Evolutionary conservation across 2,113 vertebrate genomes (phyloP).

Genomic region (Rhegmatorhina hoffmannsi): DNA sequence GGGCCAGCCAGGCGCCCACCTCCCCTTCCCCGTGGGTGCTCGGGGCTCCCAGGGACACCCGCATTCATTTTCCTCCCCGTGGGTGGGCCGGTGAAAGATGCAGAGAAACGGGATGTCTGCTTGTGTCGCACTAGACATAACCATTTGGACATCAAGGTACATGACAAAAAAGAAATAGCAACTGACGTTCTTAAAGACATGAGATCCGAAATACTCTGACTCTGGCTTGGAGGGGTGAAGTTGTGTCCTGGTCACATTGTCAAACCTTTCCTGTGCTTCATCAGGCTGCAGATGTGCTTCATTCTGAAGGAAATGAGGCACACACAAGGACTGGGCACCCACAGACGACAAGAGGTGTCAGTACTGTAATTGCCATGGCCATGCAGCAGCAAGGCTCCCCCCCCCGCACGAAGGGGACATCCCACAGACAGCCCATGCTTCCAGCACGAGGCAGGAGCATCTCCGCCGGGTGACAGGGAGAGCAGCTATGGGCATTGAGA

Average conservation of each 20-base stretch:
- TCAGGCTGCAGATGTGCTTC: background rate
- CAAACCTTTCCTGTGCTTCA: background rate
- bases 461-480: background rate
- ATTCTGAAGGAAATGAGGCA: background rate
- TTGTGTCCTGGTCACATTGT: background rate
- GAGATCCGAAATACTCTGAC: background rate
- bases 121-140: background rate
- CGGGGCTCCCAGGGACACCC: too few relatives aligned
- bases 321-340: background rate
- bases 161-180: background rate
- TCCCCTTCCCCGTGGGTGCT: accelerated
- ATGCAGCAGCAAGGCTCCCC: background rate
- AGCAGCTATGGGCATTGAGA: background rate
- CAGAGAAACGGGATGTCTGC: background rate
- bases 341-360: accelerated
- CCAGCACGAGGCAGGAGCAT: background rate
- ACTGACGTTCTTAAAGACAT: background rate
- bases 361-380: background rate
- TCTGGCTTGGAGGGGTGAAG: background rate
- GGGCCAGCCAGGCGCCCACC: accelerated
- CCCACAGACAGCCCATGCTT: background rate
- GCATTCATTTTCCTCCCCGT: accelerated
- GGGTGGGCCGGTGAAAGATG: background rate
- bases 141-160: background rate
- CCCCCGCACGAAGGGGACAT: background rate